These are phyloP conservation scores for Drosophila orena DNA, from an alignment of 1,140 invertebrate species.

Conservation along the genomic window DNA sequence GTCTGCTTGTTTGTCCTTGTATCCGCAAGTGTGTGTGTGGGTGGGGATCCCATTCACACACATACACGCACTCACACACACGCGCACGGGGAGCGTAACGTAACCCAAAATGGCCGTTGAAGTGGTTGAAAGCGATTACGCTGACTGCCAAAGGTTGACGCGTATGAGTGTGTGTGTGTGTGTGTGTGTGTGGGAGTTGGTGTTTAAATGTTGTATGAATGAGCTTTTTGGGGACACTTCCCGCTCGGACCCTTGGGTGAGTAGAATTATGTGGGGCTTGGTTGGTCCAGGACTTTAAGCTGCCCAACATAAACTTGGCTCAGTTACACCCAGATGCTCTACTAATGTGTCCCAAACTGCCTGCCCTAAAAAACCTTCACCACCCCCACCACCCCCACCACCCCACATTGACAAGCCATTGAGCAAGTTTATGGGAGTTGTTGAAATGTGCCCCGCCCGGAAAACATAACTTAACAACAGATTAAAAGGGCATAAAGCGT, in stretches of 20 bases:
- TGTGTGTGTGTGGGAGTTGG: conserved; percentile 20
- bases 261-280: conserved; percentile 60
- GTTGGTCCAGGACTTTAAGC: conserved; percentile 33
- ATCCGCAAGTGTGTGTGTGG: background rate
- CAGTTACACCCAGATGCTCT: conserved; percentile 64
- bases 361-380: background rate
- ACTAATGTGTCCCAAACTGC: conserved; percentile 45
- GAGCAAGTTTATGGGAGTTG: conserved; percentile 15
- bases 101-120: conserved; percentile 78
- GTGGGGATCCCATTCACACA: conserved; percentile 37
- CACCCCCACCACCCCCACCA: conserved; percentile 6
- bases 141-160: conserved; percentile 78
- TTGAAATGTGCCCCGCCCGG: conserved; percentile 20
- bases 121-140: conserved; percentile 82
- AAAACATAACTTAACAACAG: conserved; percentile 42
- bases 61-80: conserved; percentile 12
- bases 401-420: conserved; percentile 46
- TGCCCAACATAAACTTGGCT: conserved; percentile 68
- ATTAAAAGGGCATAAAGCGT: conserved; percentile 50
- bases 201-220: conserved; percentile 80
- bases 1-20: conserved; percentile 51
- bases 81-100: conserved; percentile 8
- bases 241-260: conserved; percentile 16
- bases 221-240: conserved; percentile 67
- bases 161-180: conserved; percentile 3